Conservation (phyloP, 1,140 invertebrate genomes). For the Helicoverpa armigera region DNA sequence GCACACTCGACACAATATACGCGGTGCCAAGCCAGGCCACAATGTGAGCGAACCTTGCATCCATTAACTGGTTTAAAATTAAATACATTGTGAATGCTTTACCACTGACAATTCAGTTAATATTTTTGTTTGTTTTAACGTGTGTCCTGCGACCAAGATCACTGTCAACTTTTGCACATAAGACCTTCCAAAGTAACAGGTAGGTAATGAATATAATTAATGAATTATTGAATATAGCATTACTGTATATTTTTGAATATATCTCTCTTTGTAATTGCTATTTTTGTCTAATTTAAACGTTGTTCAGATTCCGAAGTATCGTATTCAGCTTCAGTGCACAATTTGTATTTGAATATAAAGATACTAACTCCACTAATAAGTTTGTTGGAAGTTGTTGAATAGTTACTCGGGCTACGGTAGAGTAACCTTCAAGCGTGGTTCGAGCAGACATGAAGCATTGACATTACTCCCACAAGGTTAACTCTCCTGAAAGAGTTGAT, state of each 20-base stretch:
- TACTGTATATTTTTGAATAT: too few relatives aligned
- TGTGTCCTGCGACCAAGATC: neutral
- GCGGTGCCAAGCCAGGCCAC: neutral
- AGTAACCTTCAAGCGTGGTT: conserved; percentile 62
- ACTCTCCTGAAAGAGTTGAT: conserved; percentile 35
- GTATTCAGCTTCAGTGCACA: too few relatives aligned
- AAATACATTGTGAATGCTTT: conserved; percentile 29
- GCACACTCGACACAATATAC: conserved; percentile 1
- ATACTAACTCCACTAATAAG: neutral
- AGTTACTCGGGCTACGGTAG: conserved; percentile 25
- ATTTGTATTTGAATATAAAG: too few relatives aligned
- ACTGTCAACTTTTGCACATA: conserved; percentile 40
- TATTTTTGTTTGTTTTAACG: conserved; percentile 27
- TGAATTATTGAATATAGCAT: conserved; percentile 16
- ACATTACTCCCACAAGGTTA: conserved; percentile 61
- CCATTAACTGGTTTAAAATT: conserved; percentile 17
- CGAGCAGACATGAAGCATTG: conserved; percentile 51
- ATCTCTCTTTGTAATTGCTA: too few relatives aligned
- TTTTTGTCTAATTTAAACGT: too few relatives aligned
- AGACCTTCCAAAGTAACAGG: conserved; percentile 56
- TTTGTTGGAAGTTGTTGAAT: conserved; percentile 21
- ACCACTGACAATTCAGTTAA: conserved; percentile 1
- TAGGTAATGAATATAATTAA: conserved; percentile 13
- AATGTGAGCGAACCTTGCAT: conserved; percentile 22
- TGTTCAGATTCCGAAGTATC: too few relatives aligned